Conservation (phyloP, 2,797 vertebrate species). For the Rhadinocentrus ornatus region DNA sequence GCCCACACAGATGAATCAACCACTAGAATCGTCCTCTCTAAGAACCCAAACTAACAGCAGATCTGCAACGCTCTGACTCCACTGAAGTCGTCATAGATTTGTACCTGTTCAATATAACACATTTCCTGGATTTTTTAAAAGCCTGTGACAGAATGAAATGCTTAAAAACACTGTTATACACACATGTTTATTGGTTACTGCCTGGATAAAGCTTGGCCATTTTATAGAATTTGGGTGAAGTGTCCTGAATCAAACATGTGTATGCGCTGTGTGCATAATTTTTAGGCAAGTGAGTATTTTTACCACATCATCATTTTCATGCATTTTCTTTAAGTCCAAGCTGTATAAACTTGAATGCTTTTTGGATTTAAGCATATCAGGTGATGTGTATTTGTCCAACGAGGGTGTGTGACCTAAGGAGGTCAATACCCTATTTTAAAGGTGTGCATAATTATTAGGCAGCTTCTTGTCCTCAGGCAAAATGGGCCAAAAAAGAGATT, state of each 20-base stretch:
- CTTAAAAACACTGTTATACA: neutral
- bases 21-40: neutral
- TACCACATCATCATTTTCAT: no score
- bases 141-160: neutral
- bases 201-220: neutral
- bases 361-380: no score
- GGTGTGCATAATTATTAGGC: no score
- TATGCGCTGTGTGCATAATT: no score
- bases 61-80: neutral
- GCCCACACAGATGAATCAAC: neutral
- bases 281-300: no score
- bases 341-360: no score
- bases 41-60: neutral
- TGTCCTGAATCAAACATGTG: neutral
- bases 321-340: no score
- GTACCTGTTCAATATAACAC: neutral
- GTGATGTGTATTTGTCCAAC: no score
- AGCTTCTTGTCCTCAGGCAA: no score
- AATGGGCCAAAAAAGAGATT: no score
- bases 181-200: neutral
- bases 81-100: neutral
- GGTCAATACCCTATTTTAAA: no score
- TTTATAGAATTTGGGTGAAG: neutral
- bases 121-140: neutral
- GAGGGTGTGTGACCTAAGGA: no score